Conservation (phyloP, 2,113 vertebrate species). For the Hassar affinis region DNA sequence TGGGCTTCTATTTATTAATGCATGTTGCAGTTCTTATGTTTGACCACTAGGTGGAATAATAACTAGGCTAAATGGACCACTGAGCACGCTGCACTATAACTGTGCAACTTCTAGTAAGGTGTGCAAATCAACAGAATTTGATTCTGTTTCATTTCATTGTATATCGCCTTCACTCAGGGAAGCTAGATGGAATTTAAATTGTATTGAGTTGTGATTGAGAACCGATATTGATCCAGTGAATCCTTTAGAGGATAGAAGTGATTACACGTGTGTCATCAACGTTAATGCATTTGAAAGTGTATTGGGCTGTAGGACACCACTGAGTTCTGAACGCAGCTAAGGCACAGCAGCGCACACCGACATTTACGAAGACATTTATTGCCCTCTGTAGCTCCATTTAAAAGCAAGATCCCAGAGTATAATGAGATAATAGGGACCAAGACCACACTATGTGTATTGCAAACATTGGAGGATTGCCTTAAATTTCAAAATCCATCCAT, state of each 20-base stretch:
- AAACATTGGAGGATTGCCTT: background rate
- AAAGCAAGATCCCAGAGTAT: background rate
- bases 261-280: background rate
- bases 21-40: background rate
- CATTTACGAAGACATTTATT: background rate
- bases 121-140: background rate
- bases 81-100: too few species aligned
- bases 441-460: background rate
- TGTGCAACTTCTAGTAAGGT: background rate
- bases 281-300: background rate
- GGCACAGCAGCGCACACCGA: background rate
- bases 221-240: background rate
- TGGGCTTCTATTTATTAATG: background rate
- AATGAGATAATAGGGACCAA: constrained; percentile 11
- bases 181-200: background rate
- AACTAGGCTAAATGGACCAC: background rate
- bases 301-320: background rate
- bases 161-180: too few species aligned
- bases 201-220: background rate
- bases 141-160: too few species aligned
- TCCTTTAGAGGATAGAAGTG: background rate
- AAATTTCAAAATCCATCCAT: background rate
- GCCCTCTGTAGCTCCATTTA: background rate
- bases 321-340: background rate
- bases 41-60: background rate